These are phyloP conservation scores for Euglossa dilemma DNA, from an alignment of 1,140 invertebrate species.

Conservation along the genomic window DNA sequence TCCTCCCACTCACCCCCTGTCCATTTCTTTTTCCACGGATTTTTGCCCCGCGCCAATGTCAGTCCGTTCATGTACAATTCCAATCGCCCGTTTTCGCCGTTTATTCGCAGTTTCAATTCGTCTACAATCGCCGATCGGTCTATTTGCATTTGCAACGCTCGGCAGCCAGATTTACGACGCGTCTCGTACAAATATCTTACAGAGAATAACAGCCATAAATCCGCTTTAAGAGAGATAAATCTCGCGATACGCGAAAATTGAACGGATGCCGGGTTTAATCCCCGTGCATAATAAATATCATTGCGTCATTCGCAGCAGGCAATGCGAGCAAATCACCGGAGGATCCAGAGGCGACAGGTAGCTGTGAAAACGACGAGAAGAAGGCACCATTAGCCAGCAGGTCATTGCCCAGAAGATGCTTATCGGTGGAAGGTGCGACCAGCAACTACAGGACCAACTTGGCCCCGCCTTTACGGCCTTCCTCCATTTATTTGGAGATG, in stretches of 20 bases:
- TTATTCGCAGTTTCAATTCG: too few relatives aligned
- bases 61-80: too few relatives aligned
- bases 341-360: neutral
- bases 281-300: neutral
- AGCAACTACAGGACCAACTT: constrained; percentile 61
- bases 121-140: too few relatives aligned
- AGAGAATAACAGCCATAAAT: too few relatives aligned
- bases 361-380: constrained; percentile 26
- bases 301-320: constrained; percentile 4
- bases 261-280: neutral
- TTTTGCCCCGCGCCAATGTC: too few relatives aligned
- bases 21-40: too few relatives aligned
- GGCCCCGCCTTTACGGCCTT: constrained; percentile 42
- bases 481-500: constrained; percentile 70
- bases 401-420: constrained; percentile 71
- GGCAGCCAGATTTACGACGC: too few relatives aligned
- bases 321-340: constrained; percentile 23
- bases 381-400: constrained; percentile 43
- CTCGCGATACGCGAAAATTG: neutral
- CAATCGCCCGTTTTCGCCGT: too few relatives aligned
- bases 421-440: constrained; percentile 70
- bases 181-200: too few relatives aligned
- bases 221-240: too few relatives aligned
- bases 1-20: too few relatives aligned
- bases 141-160: too few relatives aligned